These are phyloP conservation scores for fruit fly (Drosophila melanogaster) DNA, from an alignment of 1,140 invertebrate species.

Conservation along the genomic window Release_6_plus_ISO1_MT NT_033779.5:18343001-18343500, in stretches of 20 bases:
- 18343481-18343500: slow-evolving; percentile 21
- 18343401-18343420: slow-evolving; percentile 49
- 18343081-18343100: neutral
- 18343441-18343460: slow-evolving; percentile 73
- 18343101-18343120: neutral
- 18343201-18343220: neutral
- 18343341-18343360: slow-evolving; percentile 29
- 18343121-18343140: neutral
- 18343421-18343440: slow-evolving; percentile 38
- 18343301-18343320: slow-evolving; percentile 4
- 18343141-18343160: neutral
- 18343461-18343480: slow-evolving; percentile 72
- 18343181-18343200: neutral
- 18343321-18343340: neutral
- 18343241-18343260: slow-evolving; percentile 49
- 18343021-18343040: no score
- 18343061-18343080: neutral
- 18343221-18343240: slow-evolving; percentile 23
- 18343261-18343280: slow-evolving; percentile 53
- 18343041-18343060: no score
- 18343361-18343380: slow-evolving; percentile 54
- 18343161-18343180: neutral
- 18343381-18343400: slow-evolving; percentile 50
- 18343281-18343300: slow-evolving; percentile 36
- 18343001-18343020: no score